Evolutionary conservation across 1,140 invertebrate species (phyloP).

Genomic region (Homalodisca vitripennis): DNA sequence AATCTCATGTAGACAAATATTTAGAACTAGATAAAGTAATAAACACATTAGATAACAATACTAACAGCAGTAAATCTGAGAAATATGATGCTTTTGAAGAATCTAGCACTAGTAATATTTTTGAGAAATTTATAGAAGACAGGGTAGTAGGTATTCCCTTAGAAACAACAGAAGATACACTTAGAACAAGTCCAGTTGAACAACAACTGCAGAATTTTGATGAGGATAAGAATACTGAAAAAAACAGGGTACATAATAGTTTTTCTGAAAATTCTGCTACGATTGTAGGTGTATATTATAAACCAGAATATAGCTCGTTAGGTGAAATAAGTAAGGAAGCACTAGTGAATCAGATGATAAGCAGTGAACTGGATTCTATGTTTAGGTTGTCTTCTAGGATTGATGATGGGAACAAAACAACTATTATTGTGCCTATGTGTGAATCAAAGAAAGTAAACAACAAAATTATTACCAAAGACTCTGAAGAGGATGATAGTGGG

Average conservation of each 20-base stretch:
- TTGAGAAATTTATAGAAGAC: conserved; percentile 10
- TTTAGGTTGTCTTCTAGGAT: conserved; percentile 1
- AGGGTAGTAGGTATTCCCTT: conserved; percentile 14
- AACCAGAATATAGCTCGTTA: conserved; percentile 11
- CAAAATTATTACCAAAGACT: conserved; percentile 5
- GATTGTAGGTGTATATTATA: conserved; percentile 26
- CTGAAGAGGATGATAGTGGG: conserved; percentile 25
- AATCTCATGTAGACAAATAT: too few relatives aligned
- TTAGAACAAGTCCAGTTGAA: not conserved
- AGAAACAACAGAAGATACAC: not conserved
- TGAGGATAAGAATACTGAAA: not conserved
- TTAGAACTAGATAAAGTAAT: too few relatives aligned
- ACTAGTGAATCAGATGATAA: not conserved
- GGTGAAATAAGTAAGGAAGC: not conserved
- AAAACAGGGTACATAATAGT: conserved; percentile 14
- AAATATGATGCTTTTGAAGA: not conserved
- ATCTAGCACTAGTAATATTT: not conserved
- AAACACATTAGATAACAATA: too few relatives aligned
- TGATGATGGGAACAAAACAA: not conserved
- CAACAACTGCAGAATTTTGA: not conserved
- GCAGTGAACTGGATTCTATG: not conserved
- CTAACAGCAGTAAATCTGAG: not conserved
- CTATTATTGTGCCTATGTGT: not conserved
- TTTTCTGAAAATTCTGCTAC: conserved; percentile 15
- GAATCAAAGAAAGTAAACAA: not conserved